Conservation (phyloP, 2,113 vertebrate genomes). For the Eclectus roratus region DNA sequence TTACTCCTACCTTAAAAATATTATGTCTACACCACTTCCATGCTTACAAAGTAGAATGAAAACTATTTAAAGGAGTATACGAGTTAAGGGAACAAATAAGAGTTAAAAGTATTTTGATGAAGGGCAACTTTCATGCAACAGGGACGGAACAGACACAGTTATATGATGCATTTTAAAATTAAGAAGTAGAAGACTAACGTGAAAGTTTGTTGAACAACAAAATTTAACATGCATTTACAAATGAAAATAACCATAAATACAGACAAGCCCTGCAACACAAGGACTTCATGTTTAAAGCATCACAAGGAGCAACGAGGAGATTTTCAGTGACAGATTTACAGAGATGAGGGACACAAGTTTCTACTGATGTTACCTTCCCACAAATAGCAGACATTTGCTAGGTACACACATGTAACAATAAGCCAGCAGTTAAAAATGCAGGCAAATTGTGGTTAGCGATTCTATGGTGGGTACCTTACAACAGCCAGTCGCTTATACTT, state of each 20-base stretch:
- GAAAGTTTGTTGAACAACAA: slow-evolving; percentile 15
- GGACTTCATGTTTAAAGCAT: not conserved
- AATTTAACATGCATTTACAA: not conserved
- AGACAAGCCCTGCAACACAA: not conserved
- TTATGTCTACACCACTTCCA: slow-evolving; percentile 67
- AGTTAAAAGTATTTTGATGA: slow-evolving; percentile 37
- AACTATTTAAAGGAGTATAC: slow-evolving; percentile 64
- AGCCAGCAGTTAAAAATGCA: not conserved
- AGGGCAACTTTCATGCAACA: not conserved
- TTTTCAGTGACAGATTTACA: not conserved
- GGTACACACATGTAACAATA: not conserved
- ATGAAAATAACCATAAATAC: not conserved
- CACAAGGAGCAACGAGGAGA: slow-evolving; percentile 15
- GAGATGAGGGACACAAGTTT: slow-evolving; percentile 4
- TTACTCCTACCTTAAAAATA: slow-evolving; percentile 74
- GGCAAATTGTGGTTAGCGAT: not conserved
- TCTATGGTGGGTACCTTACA: not conserved
- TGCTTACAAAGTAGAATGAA: slow-evolving; percentile 70
- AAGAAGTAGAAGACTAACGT: not conserved
- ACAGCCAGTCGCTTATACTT: not conserved
- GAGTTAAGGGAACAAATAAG: slow-evolving; percentile 67
- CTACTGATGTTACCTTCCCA: not conserved
- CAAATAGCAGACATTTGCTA: not conserved
- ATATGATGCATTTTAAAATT: slow-evolving; percentile 33
- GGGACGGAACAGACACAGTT: slow-evolving; percentile 44